These are phyloP conservation scores for Sciaenops ocellatus DNA, from an alignment of 2,797 vertebrate genomes.

Conservation along the genomic window DNA sequence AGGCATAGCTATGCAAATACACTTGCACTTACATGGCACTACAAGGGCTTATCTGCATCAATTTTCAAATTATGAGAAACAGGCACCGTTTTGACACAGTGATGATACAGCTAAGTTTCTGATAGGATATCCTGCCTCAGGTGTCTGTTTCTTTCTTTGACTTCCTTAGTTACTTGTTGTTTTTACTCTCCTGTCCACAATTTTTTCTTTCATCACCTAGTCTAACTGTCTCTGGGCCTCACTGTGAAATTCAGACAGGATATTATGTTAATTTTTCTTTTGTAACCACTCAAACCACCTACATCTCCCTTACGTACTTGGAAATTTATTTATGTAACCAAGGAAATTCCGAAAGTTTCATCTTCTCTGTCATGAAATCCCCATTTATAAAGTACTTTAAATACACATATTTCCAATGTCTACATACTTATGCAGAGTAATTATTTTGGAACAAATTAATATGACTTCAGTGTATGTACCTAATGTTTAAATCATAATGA, in stretches of 20 bases:
- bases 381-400: not conserved
- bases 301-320: not conserved
- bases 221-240: not conserved
- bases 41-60: accelerated
- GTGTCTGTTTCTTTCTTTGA: slow-evolving; percentile 32
- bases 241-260: slow-evolving; percentile 60
- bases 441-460: not conserved
- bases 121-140: slow-evolving; percentile 53
- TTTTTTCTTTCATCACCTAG: slow-evolving; percentile 15
- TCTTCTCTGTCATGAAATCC: not conserved
- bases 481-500: not conserved
- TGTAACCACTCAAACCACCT: slow-evolving; percentile 30
- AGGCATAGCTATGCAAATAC: not conserved
- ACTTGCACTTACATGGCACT: not conserved
- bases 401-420: not conserved
- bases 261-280: slow-evolving; percentile 53
- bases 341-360: not conserved
- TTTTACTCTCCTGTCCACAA: slow-evolving; percentile 16
- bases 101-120: not conserved
- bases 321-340: slow-evolving; percentile 6
- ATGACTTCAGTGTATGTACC: not conserved
- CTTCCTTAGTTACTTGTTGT: slow-evolving; percentile 42
- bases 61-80: slow-evolving; percentile 4
- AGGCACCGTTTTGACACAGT: not conserved
- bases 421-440: not conserved